These are phyloP conservation scores for Ailuropoda melanoleuca DNA, from an alignment of 2,113 vertebrate genomes.

Conservation along the genomic window DNA sequence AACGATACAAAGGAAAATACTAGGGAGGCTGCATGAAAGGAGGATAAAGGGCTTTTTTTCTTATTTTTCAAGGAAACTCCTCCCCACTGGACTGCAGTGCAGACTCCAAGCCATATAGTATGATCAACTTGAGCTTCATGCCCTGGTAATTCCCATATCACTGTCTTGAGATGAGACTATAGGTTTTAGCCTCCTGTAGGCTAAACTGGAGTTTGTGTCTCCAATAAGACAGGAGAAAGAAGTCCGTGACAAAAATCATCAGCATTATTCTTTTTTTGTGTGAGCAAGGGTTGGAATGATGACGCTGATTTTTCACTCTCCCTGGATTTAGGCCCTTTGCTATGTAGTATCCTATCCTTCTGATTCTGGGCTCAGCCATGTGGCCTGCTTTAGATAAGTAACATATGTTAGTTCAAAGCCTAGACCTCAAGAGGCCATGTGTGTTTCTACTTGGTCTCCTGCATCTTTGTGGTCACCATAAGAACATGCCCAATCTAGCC, in stretches of 20 bases:
- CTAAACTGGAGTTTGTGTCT: neutral
- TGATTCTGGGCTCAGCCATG: neutral
- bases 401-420: neutral
- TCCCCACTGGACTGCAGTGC: neutral
- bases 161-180: neutral
- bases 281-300: neutral
- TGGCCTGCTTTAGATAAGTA: neutral
- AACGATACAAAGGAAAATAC: neutral
- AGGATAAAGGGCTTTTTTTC: neutral
- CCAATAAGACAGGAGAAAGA: neutral
- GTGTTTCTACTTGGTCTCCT: neutral
- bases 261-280: neutral
- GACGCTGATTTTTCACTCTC: neutral
- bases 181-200: neutral
- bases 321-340: neutral
- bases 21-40: neutral
- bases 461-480: neutral
- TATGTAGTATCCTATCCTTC: neutral
- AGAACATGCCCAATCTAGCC: neutral
- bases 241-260: neutral
- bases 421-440: neutral
- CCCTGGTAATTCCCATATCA: neutral
- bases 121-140: neutral
- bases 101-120: neutral
- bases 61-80: neutral